These are phyloP conservation scores for Cyclura pinguis DNA, from an alignment of 2,797 vertebrate species.

Conservation along the genomic window DNA sequence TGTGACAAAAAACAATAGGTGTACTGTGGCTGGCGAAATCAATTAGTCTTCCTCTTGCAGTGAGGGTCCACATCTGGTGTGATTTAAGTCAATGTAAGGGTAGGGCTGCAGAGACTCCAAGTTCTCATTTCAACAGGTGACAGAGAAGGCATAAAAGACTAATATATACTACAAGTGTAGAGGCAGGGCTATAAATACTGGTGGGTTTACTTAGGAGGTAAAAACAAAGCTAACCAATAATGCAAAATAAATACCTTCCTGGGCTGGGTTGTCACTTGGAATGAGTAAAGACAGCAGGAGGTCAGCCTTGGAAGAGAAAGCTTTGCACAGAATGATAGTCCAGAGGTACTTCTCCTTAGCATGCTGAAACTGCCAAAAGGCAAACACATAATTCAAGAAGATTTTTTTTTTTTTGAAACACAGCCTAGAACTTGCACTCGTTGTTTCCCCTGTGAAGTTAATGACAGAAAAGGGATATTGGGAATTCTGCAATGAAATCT, in stretches of 20 bases:
- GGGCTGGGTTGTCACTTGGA: constrained; percentile 60
- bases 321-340: constrained; percentile 27
- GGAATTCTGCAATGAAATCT: constrained; percentile 3
- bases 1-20: constrained; percentile 86
- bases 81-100: constrained; percentile 86
- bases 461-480: not conserved
- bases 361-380: not conserved
- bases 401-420: not conserved
- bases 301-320: fast-evolving
- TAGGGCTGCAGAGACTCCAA: constrained; percentile 75
- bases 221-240: constrained; percentile 74
- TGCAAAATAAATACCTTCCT: constrained; percentile 73
- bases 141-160: constrained; percentile 81
- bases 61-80: constrained; percentile 91
- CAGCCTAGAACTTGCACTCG: not conserved
- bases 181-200: constrained; percentile 76
- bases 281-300: constrained; percentile 26
- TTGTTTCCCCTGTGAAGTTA: not conserved
- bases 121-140: constrained; percentile 90
- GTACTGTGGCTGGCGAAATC: constrained; percentile 87
- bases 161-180: constrained; percentile 78
- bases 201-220: constrained; percentile 70
- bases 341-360: not conserved
- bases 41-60: constrained; percentile 87
- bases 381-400: not conserved